Evolutionary conservation across 2,888 invertebrate species (phyloP), one percentile per base, ranked within the genome.

Genomic region (Euplexia lucipara): DNA sequence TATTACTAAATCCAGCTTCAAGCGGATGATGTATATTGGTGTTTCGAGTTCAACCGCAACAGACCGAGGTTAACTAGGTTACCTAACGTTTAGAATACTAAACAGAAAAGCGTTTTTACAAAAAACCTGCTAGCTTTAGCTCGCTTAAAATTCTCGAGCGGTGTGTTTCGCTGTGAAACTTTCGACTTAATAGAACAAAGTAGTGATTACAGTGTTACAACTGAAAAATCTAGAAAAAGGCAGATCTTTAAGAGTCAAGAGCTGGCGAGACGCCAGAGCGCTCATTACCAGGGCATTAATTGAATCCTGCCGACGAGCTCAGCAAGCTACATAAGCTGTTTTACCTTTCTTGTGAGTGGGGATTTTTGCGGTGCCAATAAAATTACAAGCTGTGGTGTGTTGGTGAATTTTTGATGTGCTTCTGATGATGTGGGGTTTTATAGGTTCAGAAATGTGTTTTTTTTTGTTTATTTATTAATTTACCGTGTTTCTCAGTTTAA

Each of bases 231-330:
- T 20, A 54, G 53, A 73, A 75, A 79, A 59, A 35, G 37, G 18
- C 9, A 34, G 44, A 44, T 72, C 70, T 63, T 69, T 64, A 58
- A 47, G 66, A 79, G 77, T 72, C 67, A 70, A 70, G 73, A 47
- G 59, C 61, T 82, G 82, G 82, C 81, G 6, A 0, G 32, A 2
- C 51, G 72, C 82, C 82, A 81, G 69, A 41, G 45, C 64, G 51
- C 79, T 82, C 81, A 82, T 82, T 82, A 82, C 65, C 57, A 70
- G 70, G 66, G 78, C 83, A 79, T 78, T 81, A 81, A 82, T 83
- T 82, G 82, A 83, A 81, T 81, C 70, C 79, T 66, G 67, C 58
- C 59, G 81, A 78, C 65, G 81, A 71, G 78, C 39, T 35, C 26
- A 44, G 58, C 51, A 8, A 51, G 49, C 75, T 75, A 56, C 52